Evolutionary conservation across 2,797 vertebrate genomes (phyloP).

Genomic region (Spinibarbus caldwelli): DNA sequence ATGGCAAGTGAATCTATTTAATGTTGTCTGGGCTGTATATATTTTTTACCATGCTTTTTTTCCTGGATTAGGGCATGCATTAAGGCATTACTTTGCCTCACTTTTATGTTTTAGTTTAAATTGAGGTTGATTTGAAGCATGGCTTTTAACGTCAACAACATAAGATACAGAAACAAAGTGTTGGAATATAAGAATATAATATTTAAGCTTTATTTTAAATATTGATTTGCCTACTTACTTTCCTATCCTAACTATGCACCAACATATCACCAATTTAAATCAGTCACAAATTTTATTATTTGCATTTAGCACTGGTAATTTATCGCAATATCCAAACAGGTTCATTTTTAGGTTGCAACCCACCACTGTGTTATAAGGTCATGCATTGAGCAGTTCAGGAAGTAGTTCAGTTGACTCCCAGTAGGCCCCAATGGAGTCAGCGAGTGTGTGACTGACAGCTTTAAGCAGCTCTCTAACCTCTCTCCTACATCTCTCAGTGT

Average conservation of each 20-base stretch:
- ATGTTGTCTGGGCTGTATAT: neutral
- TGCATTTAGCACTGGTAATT: neutral
- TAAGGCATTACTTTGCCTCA: too few species aligned
- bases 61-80: too few species aligned
- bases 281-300: neutral
- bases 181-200: neutral
- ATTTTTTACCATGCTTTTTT: too few species aligned
- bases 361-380: neutral
- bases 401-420: constrained; percentile 29
- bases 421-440: constrained; percentile 13
- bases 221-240: neutral
- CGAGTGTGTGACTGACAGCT: constrained; percentile 71
- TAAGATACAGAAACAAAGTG: neutral
- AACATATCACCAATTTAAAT: neutral
- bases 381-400: neutral
- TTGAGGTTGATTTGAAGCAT: neutral
- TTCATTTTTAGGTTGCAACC: neutral
- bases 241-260: neutral
- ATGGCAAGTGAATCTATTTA: neutral
- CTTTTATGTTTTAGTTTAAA: neutral
- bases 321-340: neutral
- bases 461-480: constrained; percentile 75
- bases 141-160: neutral
- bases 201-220: neutral
- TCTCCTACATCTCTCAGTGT: constrained; percentile 70